Percentiles rank a stretch among this genome's conserved stretches.
Evolutionary conservation across 2,797 vertebrate species (phyloP).

Genomic region (Anomalospiza imberbis): DNA sequence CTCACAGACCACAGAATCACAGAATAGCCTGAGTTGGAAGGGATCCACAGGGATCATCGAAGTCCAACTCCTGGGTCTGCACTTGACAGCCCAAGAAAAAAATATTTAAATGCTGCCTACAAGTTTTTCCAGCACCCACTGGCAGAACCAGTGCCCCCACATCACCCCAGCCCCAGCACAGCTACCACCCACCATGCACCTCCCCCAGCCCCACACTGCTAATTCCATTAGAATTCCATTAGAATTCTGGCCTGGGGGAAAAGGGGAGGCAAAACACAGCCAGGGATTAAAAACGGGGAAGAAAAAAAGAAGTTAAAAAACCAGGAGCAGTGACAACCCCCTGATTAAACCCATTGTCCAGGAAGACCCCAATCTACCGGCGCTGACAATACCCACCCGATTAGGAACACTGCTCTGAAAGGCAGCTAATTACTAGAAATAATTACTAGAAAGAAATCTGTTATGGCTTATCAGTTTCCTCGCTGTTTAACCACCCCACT

Average conservation of each 20-base stretch:
- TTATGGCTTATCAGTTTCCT: conserved; percentile 50
- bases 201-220: neutral
- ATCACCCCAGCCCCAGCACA: conserved; percentile 30
- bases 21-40: neutral
- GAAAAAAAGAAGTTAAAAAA: neutral
- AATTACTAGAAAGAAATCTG: conserved; percentile 67
- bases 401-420: conserved; percentile 58
- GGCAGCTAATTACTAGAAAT: conserved; percentile 69
- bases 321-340: neutral
- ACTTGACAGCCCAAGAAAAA: neutral
- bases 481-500: neutral
- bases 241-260: neutral
- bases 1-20: neutral
- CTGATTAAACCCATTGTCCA: conserved; percentile 55
- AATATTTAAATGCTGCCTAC: neutral
- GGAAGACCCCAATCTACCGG: neutral
- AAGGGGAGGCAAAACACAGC: neutral
- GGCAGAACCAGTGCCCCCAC: conserved; percentile 70
- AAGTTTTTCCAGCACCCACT: neutral
- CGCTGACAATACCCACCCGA: conserved; percentile 46
- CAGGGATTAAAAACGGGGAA: neutral
- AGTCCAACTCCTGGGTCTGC: neutral
- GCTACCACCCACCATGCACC: neutral
- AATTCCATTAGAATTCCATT: conserved; percentile 25
- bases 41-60: neutral